phyloP scores from a whole-genome alignment of 2,113 vertebrate species.

The Hemiscyllium ocellatum region DNA sequence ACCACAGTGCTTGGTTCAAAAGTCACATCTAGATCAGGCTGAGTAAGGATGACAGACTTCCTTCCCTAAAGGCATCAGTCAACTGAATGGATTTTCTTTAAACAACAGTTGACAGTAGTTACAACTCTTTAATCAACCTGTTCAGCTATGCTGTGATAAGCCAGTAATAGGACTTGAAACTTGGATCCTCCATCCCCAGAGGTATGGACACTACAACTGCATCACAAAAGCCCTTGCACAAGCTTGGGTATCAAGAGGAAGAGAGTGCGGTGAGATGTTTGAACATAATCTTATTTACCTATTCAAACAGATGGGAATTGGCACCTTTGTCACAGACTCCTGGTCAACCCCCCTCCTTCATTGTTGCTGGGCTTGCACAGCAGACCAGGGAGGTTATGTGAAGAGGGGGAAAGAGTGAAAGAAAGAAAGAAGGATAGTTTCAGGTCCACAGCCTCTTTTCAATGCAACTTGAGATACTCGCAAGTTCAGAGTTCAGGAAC shows the following conservation, averaged over 20 bases:
- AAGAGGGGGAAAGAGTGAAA: not conserved
- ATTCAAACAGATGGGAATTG: not conserved
- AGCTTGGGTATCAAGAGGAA: not conserved
- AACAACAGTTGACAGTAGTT: too few relatives aligned
- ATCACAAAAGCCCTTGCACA: not conserved
- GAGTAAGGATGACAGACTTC: too few relatives aligned
- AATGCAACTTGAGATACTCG: not conserved
- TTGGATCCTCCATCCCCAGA: too few relatives aligned
- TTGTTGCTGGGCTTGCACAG: not conserved
- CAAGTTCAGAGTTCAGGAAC: not conserved
- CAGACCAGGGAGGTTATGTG: not conserved
- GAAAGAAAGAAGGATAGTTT: not conserved
- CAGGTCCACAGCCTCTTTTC: not conserved
- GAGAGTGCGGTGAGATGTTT: not conserved
- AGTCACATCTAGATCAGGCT: too few relatives aligned
- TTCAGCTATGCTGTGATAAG: too few relatives aligned
- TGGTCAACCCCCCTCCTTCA: not conserved
- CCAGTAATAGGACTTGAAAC: too few relatives aligned
- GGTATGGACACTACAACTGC: not conserved
- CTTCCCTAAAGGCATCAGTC: too few relatives aligned
- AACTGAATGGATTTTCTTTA: too few relatives aligned
- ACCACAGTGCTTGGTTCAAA: too few relatives aligned
- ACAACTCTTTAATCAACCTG: too few relatives aligned
- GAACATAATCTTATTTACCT: not conserved
- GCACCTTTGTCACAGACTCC: not conserved